A percentile compares a stretch with the other conserved stretches of the same genome.
Evolutionary conservation across 2,888 invertebrate genomes (phyloP).

Genomic region (Pachydiplax longipennis): DNA sequence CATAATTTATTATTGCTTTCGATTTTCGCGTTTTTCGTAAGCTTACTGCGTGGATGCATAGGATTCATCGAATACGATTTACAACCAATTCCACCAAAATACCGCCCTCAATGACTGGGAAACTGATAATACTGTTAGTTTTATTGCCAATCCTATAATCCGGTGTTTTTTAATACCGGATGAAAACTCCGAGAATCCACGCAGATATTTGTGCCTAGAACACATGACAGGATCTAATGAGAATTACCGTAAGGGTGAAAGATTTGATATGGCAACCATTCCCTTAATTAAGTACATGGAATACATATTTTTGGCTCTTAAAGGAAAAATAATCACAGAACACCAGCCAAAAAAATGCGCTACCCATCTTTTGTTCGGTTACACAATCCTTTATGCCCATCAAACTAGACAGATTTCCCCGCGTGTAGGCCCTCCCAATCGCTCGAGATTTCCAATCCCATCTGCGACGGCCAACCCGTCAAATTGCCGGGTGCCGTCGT

Average conservation of each 20-base stretch:
- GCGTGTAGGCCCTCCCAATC: neutral
- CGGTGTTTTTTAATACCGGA: neutral
- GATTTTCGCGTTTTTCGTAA: no score
- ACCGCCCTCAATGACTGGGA: no score
- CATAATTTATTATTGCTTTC: no score
- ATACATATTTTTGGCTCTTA: neutral
- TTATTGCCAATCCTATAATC: no score
- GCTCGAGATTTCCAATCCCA: neutral
- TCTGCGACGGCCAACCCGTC: neutral
- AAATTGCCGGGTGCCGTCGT: neutral
- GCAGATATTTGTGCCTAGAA: neutral
- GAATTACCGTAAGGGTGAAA: neutral
- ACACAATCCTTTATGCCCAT: neutral
- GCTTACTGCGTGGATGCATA: no score
- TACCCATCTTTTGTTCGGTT: neutral
- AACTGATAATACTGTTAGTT: no score
- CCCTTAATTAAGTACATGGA: neutral
- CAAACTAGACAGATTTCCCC: neutral
- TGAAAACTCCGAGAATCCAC: neutral
- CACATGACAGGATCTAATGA: neutral
- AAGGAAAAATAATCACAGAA: conserved; percentile 23
- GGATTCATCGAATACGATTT: no score
- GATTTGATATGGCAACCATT: neutral
- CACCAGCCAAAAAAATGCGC: conserved; percentile 8
- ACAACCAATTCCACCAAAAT: no score